Evolutionary conservation across 2,888 invertebrate species (phyloP), one percentile per base, ranked within the genome.

Genomic region (Sceliomorpha sp.): DNA sequence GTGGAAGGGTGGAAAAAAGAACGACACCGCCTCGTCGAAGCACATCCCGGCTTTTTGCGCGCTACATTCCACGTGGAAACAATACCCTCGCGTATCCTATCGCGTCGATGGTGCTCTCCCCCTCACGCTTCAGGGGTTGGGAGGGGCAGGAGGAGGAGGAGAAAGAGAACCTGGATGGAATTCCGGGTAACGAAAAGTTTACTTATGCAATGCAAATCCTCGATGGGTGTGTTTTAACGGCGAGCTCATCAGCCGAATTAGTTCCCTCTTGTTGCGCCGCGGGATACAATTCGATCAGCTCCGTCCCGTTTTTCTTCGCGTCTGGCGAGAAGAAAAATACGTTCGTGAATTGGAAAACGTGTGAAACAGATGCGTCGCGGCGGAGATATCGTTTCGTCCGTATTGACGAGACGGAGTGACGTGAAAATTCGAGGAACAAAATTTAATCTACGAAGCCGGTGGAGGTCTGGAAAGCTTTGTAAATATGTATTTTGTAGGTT

Each of bases 171-270:
- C 63, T 56, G 48, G 34, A 47, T 44, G 55, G 55, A 36, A 55
- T 63, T 29, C 27, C 27, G 15, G 37, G 10, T 7, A 37, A 17
- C 40, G 39, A 53, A 55, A 63, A 55, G 53, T 63, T 63, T 55
- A 55, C 63, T 63, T 44, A 45, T 45, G 55, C 55, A 48, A 47
- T 47, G 63, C 55, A 63, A 63, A 63, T 63, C 47, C 42, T 26
- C 42, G 51, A 36, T 34, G 48, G 29, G 27, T 51, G 8, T 39
- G 31, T 62, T 62, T 62, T 32, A 62, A 45, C 53, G 45, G 29
- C 15, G 31, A 13, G 44, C 62, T 51, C 51, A 53, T 55, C 53
- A 45, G 47, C 26, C 20, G 62, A 55, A 63, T 63, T 63, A 63
- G 62, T 53, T 63, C 26, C 37, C 39, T 6, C 40, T 29, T 40